A percentile compares a stretch with the other conserved stretches of the same genome.
Evolutionary conservation across 2,888 invertebrate species (phyloP).

Genomic region (Watsonalla cultraria): DNA sequence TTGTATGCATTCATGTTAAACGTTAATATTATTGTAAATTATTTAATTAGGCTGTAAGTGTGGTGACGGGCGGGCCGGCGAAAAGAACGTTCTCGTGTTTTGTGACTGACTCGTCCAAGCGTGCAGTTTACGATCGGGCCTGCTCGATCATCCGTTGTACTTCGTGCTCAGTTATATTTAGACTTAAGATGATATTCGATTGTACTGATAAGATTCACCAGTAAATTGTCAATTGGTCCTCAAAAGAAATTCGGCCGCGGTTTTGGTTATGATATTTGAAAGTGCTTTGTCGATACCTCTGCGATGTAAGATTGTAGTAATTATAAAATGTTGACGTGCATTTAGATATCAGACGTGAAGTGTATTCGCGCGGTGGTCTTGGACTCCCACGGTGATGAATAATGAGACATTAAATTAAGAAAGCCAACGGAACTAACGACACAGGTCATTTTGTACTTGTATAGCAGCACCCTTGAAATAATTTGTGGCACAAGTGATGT

Average conservation of each 20-base stretch:
- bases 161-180: constrained; percentile 75
- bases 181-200: constrained; percentile 39
- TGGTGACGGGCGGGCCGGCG: constrained; percentile 42
- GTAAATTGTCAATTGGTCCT: constrained; percentile 3
- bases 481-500: background rate
- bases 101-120: constrained; percentile 33
- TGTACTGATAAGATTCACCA: constrained; percentile 4
- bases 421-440: background rate
- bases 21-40: constrained; percentile 69
- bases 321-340: background rate
- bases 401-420: no score
- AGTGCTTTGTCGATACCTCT: background rate
- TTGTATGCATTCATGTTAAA: constrained; percentile 64
- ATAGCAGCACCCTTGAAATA: background rate
- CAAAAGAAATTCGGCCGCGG: background rate
- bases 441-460: background rate
- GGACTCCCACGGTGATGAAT: background rate
- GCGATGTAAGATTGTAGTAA: background rate
- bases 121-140: constrained; percentile 37
- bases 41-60: constrained; percentile 55
- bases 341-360: background rate
- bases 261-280: background rate
- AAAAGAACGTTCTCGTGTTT: constrained; percentile 26
- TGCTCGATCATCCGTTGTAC: constrained; percentile 55
- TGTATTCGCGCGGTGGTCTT: background rate